Conservation (phyloP, 2,888 invertebrate genomes). For the Dasypolia templi region DNA sequence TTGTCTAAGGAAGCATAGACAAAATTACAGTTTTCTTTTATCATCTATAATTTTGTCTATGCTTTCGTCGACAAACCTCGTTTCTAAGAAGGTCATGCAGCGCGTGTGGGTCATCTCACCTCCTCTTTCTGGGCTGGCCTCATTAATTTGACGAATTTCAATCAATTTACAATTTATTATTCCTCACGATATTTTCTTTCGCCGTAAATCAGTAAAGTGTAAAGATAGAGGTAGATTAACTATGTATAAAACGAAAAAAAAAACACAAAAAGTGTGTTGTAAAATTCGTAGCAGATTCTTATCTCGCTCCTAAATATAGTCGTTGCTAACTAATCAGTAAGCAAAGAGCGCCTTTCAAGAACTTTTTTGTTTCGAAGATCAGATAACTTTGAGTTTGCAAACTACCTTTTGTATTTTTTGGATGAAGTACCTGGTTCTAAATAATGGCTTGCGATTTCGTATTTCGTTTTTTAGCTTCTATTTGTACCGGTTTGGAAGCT, state of each 20-base stretch:
- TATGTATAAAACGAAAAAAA: neutral
- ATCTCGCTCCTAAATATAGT: constrained; percentile 78
- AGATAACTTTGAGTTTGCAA: constrained; percentile 85
- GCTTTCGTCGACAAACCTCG: no score
- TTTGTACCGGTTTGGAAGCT: constrained; percentile 37
- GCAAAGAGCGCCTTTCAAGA: constrained; percentile 78
- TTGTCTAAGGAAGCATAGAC: no score
- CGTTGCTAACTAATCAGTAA: constrained; percentile 79
- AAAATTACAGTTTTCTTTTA: no score
- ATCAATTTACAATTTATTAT: no score
- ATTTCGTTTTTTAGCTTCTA: constrained; percentile 49
- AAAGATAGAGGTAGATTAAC: constrained; percentile 3
- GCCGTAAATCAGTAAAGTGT: no score
- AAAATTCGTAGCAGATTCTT: constrained; percentile 55
- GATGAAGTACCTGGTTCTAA: constrained; percentile 54
- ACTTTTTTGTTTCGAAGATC: constrained; percentile 82
- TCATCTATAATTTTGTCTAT: no score
- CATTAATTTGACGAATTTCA: neutral
- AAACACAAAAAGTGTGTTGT: constrained; percentile 54
- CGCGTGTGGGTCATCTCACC: no score
- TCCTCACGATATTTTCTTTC: no score
- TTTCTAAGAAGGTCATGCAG: no score
- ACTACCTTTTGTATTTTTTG: constrained; percentile 80
- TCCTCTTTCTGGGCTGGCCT: no score
- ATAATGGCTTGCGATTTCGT: constrained; percentile 63